These are phyloP conservation scores for Tetanocera ferruginea DNA, from an alignment of 2,888 invertebrate species.

Conservation along the genomic window DNA sequence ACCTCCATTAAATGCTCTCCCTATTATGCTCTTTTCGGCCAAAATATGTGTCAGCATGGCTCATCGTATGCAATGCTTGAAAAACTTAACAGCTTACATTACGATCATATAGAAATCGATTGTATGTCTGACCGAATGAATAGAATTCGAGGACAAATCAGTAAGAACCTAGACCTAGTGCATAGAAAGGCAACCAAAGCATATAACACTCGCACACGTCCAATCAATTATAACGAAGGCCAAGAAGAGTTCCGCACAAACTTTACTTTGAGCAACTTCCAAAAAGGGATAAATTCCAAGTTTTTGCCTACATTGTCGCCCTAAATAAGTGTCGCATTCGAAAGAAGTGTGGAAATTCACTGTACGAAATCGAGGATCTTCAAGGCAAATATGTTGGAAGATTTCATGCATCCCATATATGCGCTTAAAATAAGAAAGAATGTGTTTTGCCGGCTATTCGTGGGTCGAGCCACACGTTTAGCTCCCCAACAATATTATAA, in stretches of 20 bases:
- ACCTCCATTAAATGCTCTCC: conserved; percentile 37
- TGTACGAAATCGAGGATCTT: neutral
- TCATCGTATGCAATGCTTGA: no score
- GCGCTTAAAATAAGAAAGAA: no score
- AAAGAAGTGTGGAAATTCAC: neutral
- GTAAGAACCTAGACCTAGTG: no score
- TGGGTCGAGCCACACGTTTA: neutral
- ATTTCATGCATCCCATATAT: no score
- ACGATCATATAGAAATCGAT: no score
- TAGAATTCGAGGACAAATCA: no score
- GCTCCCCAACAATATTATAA: no score
- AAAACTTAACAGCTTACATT: no score
- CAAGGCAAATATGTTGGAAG: neutral
- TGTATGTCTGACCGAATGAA: no score
- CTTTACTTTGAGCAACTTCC: neutral
- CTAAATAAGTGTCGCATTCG: neutral
- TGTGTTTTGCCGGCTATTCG: neutral
- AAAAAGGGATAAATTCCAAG: neutral
- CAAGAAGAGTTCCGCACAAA: neutral
- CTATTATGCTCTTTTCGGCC: neutral
- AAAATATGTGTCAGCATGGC: conserved; percentile 33
- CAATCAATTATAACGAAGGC: neutral
- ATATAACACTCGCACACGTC: neutral
- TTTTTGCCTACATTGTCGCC: neutral
- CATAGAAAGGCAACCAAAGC: no score